phyloP scores from a whole-genome alignment of 1,140 invertebrate genomes.

The Polypedilum pembai region DNA sequence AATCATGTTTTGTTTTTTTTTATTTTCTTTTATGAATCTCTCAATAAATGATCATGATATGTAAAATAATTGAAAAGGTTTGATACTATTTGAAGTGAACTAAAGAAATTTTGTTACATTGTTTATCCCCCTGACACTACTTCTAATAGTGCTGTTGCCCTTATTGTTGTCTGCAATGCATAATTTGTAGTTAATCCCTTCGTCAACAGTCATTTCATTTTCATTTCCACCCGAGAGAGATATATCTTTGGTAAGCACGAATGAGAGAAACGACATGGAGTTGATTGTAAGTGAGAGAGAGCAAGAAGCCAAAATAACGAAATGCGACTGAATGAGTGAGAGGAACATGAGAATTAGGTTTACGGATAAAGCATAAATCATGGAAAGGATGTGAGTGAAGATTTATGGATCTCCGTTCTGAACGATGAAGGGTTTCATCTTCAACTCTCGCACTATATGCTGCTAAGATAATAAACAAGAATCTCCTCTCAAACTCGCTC shows the following conservation, averaged over 20 bases:
- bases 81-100: too few species aligned
- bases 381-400: background rate
- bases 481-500: too few species aligned
- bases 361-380: slow-evolving; percentile 18
- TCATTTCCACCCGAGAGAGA: background rate
- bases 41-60: too few species aligned
- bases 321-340: background rate
- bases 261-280: background rate
- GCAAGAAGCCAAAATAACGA: background rate
- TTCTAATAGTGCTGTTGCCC: background rate
- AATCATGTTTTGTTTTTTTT: too few species aligned
- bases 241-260: background rate
- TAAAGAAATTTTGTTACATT: too few species aligned
- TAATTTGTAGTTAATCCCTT: background rate
- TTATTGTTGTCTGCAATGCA: background rate
- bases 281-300: too few species aligned
- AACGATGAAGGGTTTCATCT: background rate
- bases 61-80: too few species aligned
- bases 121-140: too few species aligned
- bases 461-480: background rate
- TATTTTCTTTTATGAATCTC: too few species aligned
- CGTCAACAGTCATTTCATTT: background rate
- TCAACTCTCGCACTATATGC: background rate
- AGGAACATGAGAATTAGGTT: slow-evolving; percentile 17
- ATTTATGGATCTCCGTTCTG: slow-evolving; percentile 4